phyloP scores from a whole-genome alignment of 2,888 invertebrate species.

The Epinotia bilunana region DNA sequence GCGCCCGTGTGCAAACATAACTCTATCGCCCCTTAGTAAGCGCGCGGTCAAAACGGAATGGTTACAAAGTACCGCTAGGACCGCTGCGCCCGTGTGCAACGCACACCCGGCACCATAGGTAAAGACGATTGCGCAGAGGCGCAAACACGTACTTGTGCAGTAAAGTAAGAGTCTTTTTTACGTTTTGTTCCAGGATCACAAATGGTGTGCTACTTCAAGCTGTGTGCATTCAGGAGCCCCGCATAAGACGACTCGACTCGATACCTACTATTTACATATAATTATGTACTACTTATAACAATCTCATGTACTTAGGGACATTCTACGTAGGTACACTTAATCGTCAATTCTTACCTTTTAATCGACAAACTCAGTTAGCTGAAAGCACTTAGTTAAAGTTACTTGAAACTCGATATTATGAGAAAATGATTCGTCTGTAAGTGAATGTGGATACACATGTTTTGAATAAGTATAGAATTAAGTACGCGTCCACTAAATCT shows the following conservation, averaged over 20 bases:
- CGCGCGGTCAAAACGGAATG: too few relatives aligned
- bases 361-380: conserved; percentile 3
- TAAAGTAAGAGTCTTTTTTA: neutral
- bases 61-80: too few relatives aligned
- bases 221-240: conserved; percentile 58
- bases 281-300: neutral
- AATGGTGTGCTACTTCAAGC: conserved; percentile 63
- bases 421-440: neutral
- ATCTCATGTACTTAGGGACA: neutral
- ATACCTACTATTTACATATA: neutral
- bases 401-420: neutral
- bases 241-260: conserved; percentile 16
- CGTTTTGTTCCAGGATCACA: conserved; percentile 54
- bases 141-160: too few relatives aligned
- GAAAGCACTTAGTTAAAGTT: neutral
- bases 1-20: too few relatives aligned
- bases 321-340: neutral
- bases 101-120: too few relatives aligned
- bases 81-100: too few relatives aligned
- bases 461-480: neutral
- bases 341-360: conserved; percentile 26
- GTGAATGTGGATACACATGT: neutral
- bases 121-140: too few relatives aligned
- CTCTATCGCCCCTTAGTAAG: too few relatives aligned
- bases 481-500: neutral